phyloP scores from a whole-genome alignment of 2,113 vertebrate genomes.

The Corydoras maculifer region DNA sequence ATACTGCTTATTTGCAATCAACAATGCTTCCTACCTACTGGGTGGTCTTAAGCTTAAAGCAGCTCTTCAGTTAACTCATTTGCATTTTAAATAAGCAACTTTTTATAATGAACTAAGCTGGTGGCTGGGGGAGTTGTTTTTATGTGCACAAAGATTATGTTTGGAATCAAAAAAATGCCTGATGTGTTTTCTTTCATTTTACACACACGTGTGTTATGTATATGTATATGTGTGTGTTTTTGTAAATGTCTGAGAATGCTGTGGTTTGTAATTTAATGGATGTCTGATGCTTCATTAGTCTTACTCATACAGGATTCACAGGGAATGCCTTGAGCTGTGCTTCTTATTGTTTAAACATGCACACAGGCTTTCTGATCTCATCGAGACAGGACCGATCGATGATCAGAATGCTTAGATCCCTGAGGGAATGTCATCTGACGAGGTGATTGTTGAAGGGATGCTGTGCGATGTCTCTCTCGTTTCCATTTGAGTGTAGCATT shows the following conservation, averaged over 20 bases:
- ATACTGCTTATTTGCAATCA: slow-evolving; percentile 47
- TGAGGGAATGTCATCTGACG: slow-evolving; percentile 20
- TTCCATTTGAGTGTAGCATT: slow-evolving; percentile 18
- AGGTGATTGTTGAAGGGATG: slow-evolving; percentile 28
- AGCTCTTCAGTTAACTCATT: slow-evolving; percentile 53
- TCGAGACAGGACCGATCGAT: slow-evolving; percentile 21
- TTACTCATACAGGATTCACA: slow-evolving; percentile 45
- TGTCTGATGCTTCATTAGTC: slow-evolving; percentile 42
- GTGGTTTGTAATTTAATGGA: slow-evolving; percentile 49
- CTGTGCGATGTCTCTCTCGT: slow-evolving; percentile 15
- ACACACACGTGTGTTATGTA: slow-evolving; percentile 24
- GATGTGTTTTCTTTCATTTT: slow-evolving; percentile 53
- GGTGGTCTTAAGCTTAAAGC: slow-evolving; percentile 52
- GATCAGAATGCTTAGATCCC: slow-evolving; percentile 38
- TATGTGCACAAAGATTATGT: slow-evolving; percentile 17
- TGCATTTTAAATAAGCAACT: slow-evolving; percentile 56
- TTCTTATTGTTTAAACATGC: slow-evolving; percentile 42
- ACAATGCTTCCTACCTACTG: slow-evolving; percentile 47
- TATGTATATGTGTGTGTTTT: no score
- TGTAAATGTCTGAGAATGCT: slow-evolving; percentile 53
- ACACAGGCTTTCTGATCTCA: slow-evolving; percentile 32
- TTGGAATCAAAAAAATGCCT: slow-evolving; percentile 8
- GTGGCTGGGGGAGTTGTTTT: slow-evolving; percentile 23
- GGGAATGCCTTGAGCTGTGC: slow-evolving; percentile 40
- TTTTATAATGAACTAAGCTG: slow-evolving; percentile 37